phyloP scores from a whole-genome alignment of 2,113 vertebrate species.

The Sapajus apella region DNA sequence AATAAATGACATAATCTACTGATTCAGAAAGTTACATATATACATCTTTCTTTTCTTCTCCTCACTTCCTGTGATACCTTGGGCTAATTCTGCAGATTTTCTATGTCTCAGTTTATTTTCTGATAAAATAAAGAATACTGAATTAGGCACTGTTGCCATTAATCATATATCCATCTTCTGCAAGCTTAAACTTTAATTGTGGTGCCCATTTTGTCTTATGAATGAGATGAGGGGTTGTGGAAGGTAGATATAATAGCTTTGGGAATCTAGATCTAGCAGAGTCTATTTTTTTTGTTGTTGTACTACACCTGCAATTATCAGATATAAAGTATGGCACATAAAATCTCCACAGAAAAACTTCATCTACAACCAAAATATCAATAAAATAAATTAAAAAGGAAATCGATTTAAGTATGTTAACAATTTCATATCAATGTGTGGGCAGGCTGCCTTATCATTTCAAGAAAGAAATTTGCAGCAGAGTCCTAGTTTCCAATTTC shows the following conservation, averaged over 20 bases:
- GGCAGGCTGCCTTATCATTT: not conserved
- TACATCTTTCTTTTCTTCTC: not conserved
- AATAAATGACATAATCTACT: not conserved
- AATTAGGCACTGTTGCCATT: not conserved
- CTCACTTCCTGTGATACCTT: not conserved
- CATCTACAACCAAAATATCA: not conserved
- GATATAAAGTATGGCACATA: not conserved
- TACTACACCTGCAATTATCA: not conserved
- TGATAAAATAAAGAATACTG: not conserved
- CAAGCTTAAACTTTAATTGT: not conserved
- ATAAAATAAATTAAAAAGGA: not conserved
- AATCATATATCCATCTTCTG: not conserved
- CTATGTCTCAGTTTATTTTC: not conserved
- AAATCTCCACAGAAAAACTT: not conserved
- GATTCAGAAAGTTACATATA: not conserved
- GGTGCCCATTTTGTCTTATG: not conserved
- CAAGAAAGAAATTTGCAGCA: not conserved
- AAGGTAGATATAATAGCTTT: not conserved
- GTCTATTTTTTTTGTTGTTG: not conserved
- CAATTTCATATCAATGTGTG: not conserved
- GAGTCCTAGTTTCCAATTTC: not conserved
- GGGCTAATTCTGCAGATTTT: not conserved
- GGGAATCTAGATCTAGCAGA: not conserved
- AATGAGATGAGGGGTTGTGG: not conserved
- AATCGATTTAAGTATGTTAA: not conserved